Base-by-base conservation (phyloP, 2,113 vertebrate species). In the Amia ocellicauda region DNA sequence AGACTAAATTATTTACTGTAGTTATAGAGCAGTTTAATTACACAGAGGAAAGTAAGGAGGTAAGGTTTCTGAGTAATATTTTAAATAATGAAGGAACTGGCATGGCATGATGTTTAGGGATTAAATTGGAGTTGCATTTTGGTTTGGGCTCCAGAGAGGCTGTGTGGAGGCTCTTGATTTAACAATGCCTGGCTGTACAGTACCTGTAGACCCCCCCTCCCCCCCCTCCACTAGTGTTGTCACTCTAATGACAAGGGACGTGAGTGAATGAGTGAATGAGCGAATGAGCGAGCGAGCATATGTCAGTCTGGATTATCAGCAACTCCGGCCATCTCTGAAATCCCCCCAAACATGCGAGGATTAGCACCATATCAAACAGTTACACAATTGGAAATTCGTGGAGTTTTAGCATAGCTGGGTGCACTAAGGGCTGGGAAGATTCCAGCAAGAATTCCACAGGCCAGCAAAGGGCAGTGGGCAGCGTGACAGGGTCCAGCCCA, bases 291-390 rank as follows among this genome's bases (percentile, higher is more conserved):
- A 40, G 55, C 26, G n/a, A n/a, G n/a, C n/a, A n/a, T n/a, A n/a
- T n/a, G 58, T 60, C 56, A 42, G 56, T 58, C 22, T 60, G 36
- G 22, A 60, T 47, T 60, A 26, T 28, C 22, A 19, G n/a, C 19
- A 9, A 7, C 40, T 45, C 22, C 14, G n/a, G 26, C 42, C 23
- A 20, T 26, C 43, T 23, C 40, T 16, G 7, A 58, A 58, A 58
- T 58, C 31, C 31, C 56, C 58, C 0, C 23, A 60, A 47, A 42
- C 58, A 60, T 60, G 41, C n/a, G 13, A 45, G 58, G 58, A 24
- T 60, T 47, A 60, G 43, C 13, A 28, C 23, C 7, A 10, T 47
- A 16, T 47, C 31, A 5, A 47, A 47, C 16, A 2, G 40, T 60
- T 47, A 9, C 36, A 13, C 17, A 14, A 19, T 43, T 60, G 58